Percentiles rank a stretch among this genome's conserved stretches.
phyloP scores from a whole-genome alignment of 2,888 invertebrate species.

The Meloe dianella region DNA sequence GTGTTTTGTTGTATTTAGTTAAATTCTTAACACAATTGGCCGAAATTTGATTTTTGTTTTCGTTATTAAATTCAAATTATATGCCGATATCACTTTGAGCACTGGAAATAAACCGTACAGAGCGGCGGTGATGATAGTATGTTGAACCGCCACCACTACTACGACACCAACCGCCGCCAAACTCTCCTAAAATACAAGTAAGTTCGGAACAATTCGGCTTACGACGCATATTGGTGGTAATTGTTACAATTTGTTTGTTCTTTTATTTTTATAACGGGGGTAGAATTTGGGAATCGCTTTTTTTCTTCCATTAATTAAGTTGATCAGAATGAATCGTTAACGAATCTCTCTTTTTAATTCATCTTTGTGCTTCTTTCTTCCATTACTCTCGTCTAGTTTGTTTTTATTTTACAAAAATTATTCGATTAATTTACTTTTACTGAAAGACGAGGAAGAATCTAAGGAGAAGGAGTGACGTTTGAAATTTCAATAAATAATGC shows the following conservation, averaged over 20 bases:
- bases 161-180: background rate
- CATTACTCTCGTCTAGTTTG: too few relatives aligned
- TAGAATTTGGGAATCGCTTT: too few relatives aligned
- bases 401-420: too few relatives aligned
- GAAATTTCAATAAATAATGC: too few relatives aligned
- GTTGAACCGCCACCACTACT: slow-evolving; percentile 1
- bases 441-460: too few relatives aligned
- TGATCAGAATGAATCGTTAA: background rate
- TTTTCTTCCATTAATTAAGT: background rate
- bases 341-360: background rate
- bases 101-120: background rate
- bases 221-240: background rate
- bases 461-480: too few relatives aligned
- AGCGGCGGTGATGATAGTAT: background rate
- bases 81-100: background rate
- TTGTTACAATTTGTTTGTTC: background rate
- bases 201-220: background rate
- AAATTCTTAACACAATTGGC: background rate
- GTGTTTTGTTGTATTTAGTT: too few relatives aligned
- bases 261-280: too few relatives aligned
- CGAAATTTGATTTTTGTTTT: background rate
- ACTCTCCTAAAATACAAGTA: background rate
- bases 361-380: too few relatives aligned
- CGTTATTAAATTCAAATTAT: too few relatives aligned
- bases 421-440: too few relatives aligned